Base-by-base conservation (phyloP, 2,113 vertebrate species). In the Poecile atricapillus region DNA sequence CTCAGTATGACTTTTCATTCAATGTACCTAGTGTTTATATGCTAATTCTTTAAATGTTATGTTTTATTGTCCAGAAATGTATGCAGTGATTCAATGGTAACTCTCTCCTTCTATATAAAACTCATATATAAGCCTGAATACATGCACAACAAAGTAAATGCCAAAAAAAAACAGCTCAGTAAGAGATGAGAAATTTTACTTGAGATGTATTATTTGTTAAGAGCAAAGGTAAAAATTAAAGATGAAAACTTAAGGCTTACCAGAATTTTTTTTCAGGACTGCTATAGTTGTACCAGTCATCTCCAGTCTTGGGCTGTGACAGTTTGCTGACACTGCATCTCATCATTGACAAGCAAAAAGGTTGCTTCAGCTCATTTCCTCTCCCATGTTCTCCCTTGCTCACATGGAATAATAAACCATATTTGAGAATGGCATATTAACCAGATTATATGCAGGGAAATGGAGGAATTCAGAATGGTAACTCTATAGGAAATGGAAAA, bases 11-110 rank as follows among this genome's bases (percentile, higher is more conserved):
- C 15, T 90, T 94, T 90, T 67, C 63, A 55, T 77, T 77, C 52
- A 47, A 30, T 4, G 1, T 35, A 59, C 55, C 37, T 46, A n/a
- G 33, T 91, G 67, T 79, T 94, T 77, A 67, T 65, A 63, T 80
- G 52, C 30, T 43, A 31, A 62, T 94, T 85, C 59, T 83, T 94
- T 83, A 83, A 87, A 88, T 83, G 16, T 30, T 76, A 21, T 46
- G 15, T 23, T 88, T 83, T 91, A 70, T 63, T 90, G 75, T 28
- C 43, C 55, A 80, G 33, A 90, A 91, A 59, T 88, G 2, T 52
- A 63, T 37, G 59, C 78, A 83, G 67, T 63, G 75, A 85, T 76
- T 76, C 87, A 79, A 33, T 1, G 1, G 41, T 79, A 91, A 73
- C 43, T 28, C 15, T 50, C 30, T 67, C 39, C 0, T 1, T 75